phyloP scores from a whole-genome alignment of 2,888 invertebrate species.

The Seira musarum region DNA sequence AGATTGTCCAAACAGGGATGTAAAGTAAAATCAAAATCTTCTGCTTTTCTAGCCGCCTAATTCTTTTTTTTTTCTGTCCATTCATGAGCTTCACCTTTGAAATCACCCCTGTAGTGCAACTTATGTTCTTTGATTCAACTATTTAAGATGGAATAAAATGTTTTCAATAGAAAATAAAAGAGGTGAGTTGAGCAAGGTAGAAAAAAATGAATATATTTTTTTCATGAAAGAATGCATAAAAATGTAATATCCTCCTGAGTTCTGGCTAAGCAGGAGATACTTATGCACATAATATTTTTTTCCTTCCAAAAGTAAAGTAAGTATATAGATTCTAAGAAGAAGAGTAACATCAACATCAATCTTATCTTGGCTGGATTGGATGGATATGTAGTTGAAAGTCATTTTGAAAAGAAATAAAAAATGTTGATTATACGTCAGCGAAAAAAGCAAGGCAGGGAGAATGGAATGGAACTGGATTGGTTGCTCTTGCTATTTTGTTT shows the following conservation, averaged over 20 bases:
- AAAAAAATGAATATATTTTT: not conserved
- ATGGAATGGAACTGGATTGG: constrained; percentile 42
- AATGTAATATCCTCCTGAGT: constrained; percentile 6
- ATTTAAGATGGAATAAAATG: not conserved
- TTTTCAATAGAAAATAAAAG: not conserved
- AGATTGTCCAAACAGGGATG: too few species aligned
- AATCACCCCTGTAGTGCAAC: constrained; percentile 30
- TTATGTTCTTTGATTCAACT: constrained; percentile 15
- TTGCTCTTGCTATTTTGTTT: too few species aligned
- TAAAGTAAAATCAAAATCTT: too few species aligned
- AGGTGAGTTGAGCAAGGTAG: not conserved
- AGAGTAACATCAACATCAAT: constrained; percentile 26
- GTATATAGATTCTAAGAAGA: not conserved
- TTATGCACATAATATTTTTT: too few species aligned
- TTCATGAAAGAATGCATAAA: constrained; percentile 7
- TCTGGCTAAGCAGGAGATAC: too few species aligned
- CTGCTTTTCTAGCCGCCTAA: too few species aligned
- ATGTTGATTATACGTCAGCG: constrained; percentile 26
- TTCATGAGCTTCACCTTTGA: constrained; percentile 39
- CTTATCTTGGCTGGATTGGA: constrained; percentile 14
- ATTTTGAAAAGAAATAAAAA: constrained; percentile 33
- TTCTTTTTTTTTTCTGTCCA: constrained; percentile 22
- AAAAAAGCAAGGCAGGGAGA: too few species aligned
- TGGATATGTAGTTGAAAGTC: constrained; percentile 30
- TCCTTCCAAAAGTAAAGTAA: too few species aligned